Conservation (phyloP, 2,888 invertebrate genomes). For the Alcis repandata region DNA sequence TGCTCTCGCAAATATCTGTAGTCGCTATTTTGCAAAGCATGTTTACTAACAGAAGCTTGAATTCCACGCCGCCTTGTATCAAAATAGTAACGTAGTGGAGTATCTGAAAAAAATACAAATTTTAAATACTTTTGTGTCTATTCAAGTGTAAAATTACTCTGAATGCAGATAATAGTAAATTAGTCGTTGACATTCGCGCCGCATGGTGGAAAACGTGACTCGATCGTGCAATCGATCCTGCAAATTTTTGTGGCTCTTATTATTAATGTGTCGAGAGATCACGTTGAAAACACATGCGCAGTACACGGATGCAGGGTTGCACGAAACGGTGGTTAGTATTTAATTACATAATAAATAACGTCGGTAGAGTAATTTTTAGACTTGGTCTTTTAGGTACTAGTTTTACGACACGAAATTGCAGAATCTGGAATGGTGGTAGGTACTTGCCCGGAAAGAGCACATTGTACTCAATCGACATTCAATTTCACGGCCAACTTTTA, state of each 20-base stretch:
- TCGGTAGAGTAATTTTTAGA: too few species aligned
- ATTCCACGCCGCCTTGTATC: slow-evolving; percentile 61
- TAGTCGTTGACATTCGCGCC: slow-evolving; percentile 3
- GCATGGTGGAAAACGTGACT: slow-evolving; percentile 8
- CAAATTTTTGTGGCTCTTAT: not conserved
- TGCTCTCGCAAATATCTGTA: slow-evolving; percentile 52
- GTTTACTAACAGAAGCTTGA: slow-evolving; percentile 61
- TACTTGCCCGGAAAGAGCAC: too few species aligned
- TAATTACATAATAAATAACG: too few species aligned
- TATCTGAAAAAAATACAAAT: slow-evolving; percentile 55
- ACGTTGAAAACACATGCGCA: not conserved
- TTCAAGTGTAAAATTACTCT: slow-evolving; percentile 3
- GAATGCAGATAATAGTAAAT: slow-evolving; percentile 6
- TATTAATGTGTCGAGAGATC: not conserved
- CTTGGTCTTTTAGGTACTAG: too few species aligned
- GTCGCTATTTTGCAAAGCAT: slow-evolving; percentile 62
- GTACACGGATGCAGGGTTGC: too few species aligned
- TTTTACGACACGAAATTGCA: too few species aligned
- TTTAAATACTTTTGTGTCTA: not conserved
- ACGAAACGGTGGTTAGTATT: too few species aligned
- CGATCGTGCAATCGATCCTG: too few species aligned
- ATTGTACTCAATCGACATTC: too few species aligned
- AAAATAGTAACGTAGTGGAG: slow-evolving; percentile 63
- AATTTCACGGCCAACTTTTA: too few species aligned
- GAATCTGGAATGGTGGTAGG: too few species aligned